Base-by-base conservation (phyloP, 2,113 vertebrate genomes). In the Neomonachus schauinslandi region DNA sequence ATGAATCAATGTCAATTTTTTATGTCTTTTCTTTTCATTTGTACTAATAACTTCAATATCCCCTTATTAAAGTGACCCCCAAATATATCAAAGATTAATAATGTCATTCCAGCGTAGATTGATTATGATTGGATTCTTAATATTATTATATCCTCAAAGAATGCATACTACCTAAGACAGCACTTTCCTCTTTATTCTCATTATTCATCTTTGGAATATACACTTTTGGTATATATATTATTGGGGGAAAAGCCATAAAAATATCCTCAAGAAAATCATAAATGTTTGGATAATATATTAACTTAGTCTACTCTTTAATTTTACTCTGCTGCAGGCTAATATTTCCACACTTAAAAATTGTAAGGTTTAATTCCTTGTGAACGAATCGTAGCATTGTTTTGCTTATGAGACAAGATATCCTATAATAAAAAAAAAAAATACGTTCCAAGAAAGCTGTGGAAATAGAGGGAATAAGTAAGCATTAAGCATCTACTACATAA, bases 1-100 rank as follows among this genome's bases (percentile, higher is more conserved):
- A 59, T 96, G 81, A 96, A 97, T 98, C 95, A 97, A 96, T 96
- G 80, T 4, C 83, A 96, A 21, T 49, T 90, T 84, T 97, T 96
- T 92, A 97, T 74, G n/a, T 95, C 53, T 92, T 95, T 76, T 93
- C 49, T 72, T 83, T 95, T 90, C 57, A 85, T 95, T 93, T 92
- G 39, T 94, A 91, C 96, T 94, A 97, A 94, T 80, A 89, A 53
- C n/a, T 89, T 96, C 69, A 92, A 81, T 80, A 96, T 90, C 5
- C 16, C 13, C 19, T 96, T 97, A 91, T 71, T 94, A 96, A 95
- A 92, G 18, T 79, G 85, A 92, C 19, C 51, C 24, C 13, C 15
- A 81, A 97, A 94, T 69, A 95, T 80, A 91, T 36, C 15, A 94
- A 89, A 95, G 31, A 92, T 92, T 91, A 95, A 91, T 71, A 91